Evolutionary conservation across 2,888 invertebrate species (phyloP).

Genomic region (Macropis europaea): DNA sequence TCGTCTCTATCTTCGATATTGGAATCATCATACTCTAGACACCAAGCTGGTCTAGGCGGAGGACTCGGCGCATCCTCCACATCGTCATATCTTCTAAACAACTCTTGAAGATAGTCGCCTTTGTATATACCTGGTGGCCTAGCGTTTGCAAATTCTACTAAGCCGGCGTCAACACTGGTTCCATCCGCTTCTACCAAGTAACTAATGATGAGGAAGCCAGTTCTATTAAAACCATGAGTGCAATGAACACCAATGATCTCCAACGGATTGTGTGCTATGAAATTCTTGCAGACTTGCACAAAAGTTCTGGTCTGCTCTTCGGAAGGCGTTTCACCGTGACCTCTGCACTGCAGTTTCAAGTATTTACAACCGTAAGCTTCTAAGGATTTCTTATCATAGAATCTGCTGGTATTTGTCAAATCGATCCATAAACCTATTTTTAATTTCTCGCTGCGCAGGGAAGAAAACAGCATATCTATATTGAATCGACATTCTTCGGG

Average conservation of each 20-base stretch:
- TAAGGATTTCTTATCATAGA: slow-evolving; percentile 92
- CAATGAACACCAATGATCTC: slow-evolving; percentile 91
- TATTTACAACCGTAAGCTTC: slow-evolving; percentile 90
- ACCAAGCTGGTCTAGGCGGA: slow-evolving; percentile 94
- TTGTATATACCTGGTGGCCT: slow-evolving; percentile 99
- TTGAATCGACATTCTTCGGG: slow-evolving; percentile 91
- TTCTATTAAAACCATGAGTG: slow-evolving; percentile 99
- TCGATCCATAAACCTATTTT: slow-evolving; percentile 98
- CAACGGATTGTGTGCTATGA: slow-evolving; percentile 89
- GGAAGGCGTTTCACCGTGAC: slow-evolving; percentile 96
- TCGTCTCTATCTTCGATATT: slow-evolving; percentile 67
- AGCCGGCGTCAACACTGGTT: slow-evolving; percentile 91
- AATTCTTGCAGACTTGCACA: slow-evolving; percentile 89
- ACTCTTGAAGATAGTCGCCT: slow-evolving; percentile 94
- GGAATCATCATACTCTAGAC: slow-evolving; percentile 82
- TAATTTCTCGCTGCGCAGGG: slow-evolving; percentile 88
- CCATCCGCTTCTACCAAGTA: slow-evolving; percentile 93
- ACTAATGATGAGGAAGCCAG: slow-evolving; percentile 96
- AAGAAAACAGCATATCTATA: slow-evolving; percentile 92
- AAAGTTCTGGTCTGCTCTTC: slow-evolving; percentile 92
- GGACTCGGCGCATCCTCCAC: slow-evolving; percentile 84
- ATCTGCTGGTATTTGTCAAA: slow-evolving; percentile 96
- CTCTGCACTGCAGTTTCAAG: slow-evolving; percentile 93
- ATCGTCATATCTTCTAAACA: slow-evolving; percentile 91
- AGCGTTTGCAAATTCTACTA: slow-evolving; percentile 87